phyloP scores from a whole-genome alignment of 1,140 invertebrate genomes.

The Drosophila guanche region DNA sequence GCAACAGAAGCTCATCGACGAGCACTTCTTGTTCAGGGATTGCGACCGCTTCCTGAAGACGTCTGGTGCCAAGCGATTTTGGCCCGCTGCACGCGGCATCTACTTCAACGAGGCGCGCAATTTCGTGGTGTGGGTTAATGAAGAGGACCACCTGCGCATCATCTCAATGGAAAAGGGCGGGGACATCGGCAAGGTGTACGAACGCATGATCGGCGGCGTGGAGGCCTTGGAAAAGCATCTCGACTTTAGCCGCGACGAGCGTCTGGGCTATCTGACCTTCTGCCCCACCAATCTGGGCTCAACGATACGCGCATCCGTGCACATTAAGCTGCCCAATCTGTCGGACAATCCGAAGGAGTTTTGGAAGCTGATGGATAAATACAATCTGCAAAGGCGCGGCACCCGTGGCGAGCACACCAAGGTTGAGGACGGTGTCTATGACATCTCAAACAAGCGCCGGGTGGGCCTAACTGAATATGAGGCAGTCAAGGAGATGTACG shows the following conservation, averaged over 20 bases:
- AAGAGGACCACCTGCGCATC: constrained; percentile 98
- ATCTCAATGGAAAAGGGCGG: constrained; percentile 99
- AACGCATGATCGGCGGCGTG: constrained; percentile 93
- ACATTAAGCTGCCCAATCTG: constrained; percentile 97
- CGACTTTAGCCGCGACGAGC: constrained; percentile 94
- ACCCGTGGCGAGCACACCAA: constrained; percentile 97
- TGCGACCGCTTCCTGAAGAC: constrained; percentile 89
- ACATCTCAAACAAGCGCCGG: constrained; percentile 95
- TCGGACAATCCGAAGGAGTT: constrained; percentile 92
- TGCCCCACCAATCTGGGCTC: constrained; percentile 99
- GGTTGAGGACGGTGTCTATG: constrained; percentile 95
- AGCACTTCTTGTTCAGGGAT: constrained; percentile 98
- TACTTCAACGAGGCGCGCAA: constrained; percentile 97
- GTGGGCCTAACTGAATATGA: constrained; percentile 94
- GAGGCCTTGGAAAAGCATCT: constrained; percentile 95
- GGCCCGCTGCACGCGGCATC: constrained; percentile 97
- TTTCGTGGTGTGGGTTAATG: constrained; percentile 98
- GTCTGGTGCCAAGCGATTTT: constrained; percentile 94
- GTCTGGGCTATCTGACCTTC: constrained; percentile 98
- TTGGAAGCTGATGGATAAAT: constrained; percentile 94
- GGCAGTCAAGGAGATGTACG: constrained; percentile 94
- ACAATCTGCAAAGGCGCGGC: constrained; percentile 96
- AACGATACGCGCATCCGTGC: constrained; percentile 97
- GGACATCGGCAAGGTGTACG: constrained; percentile 94
- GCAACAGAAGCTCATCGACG: constrained; percentile 96